These are phyloP conservation scores for Rana temporaria DNA, from an alignment of 2,113 vertebrate species.

Conservation along the genomic window DNA sequence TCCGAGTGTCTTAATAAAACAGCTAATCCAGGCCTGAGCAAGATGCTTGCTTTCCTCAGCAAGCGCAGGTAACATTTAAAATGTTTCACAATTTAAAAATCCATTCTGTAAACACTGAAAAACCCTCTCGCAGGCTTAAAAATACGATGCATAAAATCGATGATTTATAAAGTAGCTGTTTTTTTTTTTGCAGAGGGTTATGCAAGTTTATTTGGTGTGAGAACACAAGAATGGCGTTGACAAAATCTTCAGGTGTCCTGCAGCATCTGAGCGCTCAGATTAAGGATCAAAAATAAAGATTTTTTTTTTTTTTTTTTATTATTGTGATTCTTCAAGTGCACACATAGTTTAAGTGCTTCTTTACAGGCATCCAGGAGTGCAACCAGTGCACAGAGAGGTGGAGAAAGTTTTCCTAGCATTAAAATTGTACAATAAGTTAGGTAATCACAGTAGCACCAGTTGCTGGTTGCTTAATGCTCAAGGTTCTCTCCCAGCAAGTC, in stretches of 20 bases:
- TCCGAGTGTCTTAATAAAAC: slow-evolving; percentile 11
- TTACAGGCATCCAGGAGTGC: background rate
- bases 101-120: slow-evolving; percentile 37
- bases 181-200: no score
- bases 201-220: no score
- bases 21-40: slow-evolving; percentile 1
- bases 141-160: no score
- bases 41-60: slow-evolving; percentile 21
- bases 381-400: slow-evolving; percentile 20
- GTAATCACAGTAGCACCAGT: background rate
- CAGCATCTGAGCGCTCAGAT: slow-evolving; percentile 7
- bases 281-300: slow-evolving; percentile 13
- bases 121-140: background rate
- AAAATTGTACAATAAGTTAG: slow-evolving; percentile 29
- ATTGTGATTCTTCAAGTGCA: slow-evolving; percentile 8
- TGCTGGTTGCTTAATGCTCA: background rate
- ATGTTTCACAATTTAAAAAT: background rate
- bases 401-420: background rate
- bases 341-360: slow-evolving; percentile 32
- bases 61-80: slow-evolving; percentile 26
- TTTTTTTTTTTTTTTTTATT: slow-evolving; percentile 1
- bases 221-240: no score
- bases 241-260: slow-evolving; percentile 1
- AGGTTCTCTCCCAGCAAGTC: background rate
- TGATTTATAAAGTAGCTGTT: no score